Evolutionary conservation across 2,113 vertebrate genomes (phyloP).

Genomic region (Alosa alosa): DNA sequence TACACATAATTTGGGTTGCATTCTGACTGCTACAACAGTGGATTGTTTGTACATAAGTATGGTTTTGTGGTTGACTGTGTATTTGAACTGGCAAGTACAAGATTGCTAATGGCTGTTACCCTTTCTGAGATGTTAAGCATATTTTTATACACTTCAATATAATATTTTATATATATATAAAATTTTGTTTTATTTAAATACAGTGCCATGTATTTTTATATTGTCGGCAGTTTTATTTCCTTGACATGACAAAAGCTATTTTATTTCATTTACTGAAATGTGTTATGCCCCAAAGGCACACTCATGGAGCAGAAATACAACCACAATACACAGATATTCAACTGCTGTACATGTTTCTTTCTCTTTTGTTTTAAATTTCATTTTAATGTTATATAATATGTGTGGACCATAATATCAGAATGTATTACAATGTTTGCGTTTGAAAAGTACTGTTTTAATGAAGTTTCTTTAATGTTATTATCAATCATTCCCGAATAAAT

Average conservation of each 20-base stretch:
- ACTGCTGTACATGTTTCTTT: slow-evolving; percentile 62
- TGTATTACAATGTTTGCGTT: slow-evolving; percentile 60
- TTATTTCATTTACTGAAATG: slow-evolving; percentile 65
- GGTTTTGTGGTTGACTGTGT: slow-evolving; percentile 65
- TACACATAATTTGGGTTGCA: slow-evolving; percentile 58
- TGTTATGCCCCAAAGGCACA: slow-evolving; percentile 58
- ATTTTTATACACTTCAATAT: slow-evolving; percentile 81
- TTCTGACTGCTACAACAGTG: slow-evolving; percentile 48
- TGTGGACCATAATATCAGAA: slow-evolving; percentile 57
- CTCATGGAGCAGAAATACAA: slow-evolving; percentile 42
- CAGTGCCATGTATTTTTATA: slow-evolving; percentile 80
- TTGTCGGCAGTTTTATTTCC: slow-evolving; percentile 73
- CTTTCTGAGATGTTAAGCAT: slow-evolving; percentile 74
- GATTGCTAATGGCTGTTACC: slow-evolving; percentile 69
- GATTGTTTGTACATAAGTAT: slow-evolving; percentile 70
- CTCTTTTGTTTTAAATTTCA: slow-evolving; percentile 43
- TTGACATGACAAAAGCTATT: slow-evolving; percentile 70
- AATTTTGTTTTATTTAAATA: slow-evolving; percentile 79
- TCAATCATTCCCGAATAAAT: slow-evolving; percentile 28
- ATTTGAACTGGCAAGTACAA: slow-evolving; percentile 66
- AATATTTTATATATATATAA: slow-evolving; percentile 72
- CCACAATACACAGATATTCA: slow-evolving; percentile 53
- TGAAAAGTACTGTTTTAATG: slow-evolving; percentile 47
- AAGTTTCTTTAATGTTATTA: slow-evolving; percentile 27
- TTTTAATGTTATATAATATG: slow-evolving; percentile 55